Conservation (phyloP, 2,797 vertebrate genomes). For the Chiroxiphia lanceolata region DNA sequence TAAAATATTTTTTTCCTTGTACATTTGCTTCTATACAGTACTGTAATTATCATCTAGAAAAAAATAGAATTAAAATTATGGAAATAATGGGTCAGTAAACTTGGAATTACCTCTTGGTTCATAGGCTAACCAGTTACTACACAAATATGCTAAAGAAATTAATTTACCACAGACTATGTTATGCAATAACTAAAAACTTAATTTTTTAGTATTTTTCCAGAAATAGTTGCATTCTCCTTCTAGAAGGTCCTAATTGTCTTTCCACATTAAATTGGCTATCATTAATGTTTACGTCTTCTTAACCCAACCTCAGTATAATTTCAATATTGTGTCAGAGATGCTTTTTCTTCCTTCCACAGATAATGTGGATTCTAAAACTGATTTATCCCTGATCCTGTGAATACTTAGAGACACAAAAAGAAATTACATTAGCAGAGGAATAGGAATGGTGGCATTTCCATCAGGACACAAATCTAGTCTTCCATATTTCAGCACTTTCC, state of each 20-base stretch:
- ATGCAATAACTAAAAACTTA: background rate
- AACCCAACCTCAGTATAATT: background rate
- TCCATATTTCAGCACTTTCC: background rate
- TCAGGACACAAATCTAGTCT: background rate
- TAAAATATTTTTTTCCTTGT: background rate
- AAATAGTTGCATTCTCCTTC: background rate
- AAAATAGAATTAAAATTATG: background rate
- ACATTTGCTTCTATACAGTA: background rate
- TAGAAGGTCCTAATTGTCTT: background rate
- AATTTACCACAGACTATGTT: background rate
- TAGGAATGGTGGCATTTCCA: background rate
- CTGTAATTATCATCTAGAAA: background rate
- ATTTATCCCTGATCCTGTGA: background rate
- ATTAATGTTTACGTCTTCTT: background rate
- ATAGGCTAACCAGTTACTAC: background rate
- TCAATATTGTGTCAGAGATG: background rate
- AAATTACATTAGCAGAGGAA: background rate
- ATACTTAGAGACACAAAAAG: background rate
- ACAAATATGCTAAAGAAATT: background rate
- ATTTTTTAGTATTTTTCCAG: background rate
- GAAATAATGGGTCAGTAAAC: background rate
- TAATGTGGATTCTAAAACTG: background rate
- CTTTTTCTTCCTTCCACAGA: background rate
- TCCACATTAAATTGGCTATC: background rate
- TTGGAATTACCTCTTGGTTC: background rate